A percentile compares a stretch with the other conserved stretches of the same genome.
Conservation (phyloP, 1,140 invertebrate species). For the Leptestheria dahalacensis region DNA sequence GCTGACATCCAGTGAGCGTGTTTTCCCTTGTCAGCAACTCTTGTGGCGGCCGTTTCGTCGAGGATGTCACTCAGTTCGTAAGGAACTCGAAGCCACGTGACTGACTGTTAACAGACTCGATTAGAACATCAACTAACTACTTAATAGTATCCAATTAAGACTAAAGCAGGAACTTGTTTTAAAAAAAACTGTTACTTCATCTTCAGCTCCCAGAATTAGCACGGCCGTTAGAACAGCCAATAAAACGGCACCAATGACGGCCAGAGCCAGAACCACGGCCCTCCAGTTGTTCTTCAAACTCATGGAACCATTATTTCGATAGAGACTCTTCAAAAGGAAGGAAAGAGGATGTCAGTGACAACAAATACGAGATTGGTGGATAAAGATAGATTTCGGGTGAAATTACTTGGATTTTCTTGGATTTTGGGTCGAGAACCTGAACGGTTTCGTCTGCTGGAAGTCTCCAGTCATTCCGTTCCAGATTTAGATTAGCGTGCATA, state of each 20-base stretch:
- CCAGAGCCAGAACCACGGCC: not conserved
- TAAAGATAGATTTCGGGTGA: not conserved
- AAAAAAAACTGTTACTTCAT: too few relatives aligned
- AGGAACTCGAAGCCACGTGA: constrained; percentile 8
- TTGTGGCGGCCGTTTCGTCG: not conserved
- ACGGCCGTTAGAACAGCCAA: constrained; percentile 1
- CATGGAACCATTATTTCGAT: not conserved
- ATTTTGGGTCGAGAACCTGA: constrained; percentile 66
- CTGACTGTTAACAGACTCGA: not conserved
- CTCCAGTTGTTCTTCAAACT: constrained; percentile 5
- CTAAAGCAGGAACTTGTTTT: not conserved
- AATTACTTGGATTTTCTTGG: constrained; percentile 37
- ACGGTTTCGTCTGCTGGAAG: constrained; percentile 73
- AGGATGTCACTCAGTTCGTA: not conserved
- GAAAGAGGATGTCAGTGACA: not conserved
- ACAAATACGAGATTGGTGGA: not conserved
- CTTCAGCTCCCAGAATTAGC: not conserved
- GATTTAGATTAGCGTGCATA: constrained; percentile 67
- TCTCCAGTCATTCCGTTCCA: constrained; percentile 69
- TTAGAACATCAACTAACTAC: not conserved
- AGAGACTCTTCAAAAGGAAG: not conserved
- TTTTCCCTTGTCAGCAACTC: not conserved
- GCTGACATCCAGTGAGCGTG: not conserved
- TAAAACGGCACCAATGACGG: constrained; percentile 5
- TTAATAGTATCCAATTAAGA: not conserved